Evolutionary conservation across 2,888 invertebrate species (phyloP), one percentile per base, ranked within the genome.

Genomic region (Fissipunctia ypsillon): DNA sequence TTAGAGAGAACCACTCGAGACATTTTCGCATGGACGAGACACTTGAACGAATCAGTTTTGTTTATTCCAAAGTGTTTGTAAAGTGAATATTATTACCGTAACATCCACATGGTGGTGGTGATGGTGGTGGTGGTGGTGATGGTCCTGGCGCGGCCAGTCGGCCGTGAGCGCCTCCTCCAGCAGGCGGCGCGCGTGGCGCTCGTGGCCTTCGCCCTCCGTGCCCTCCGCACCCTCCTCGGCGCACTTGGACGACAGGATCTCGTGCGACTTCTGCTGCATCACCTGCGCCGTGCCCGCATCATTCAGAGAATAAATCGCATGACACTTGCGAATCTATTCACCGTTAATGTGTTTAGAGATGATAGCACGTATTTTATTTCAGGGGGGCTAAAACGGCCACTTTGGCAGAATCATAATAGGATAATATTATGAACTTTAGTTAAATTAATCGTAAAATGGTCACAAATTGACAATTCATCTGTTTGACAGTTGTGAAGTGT

Each of bases 231-330:
- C 89, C 69, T 76, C 88, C 50, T 82, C 90, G 73, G 81, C 90
- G 87, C 94, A 94, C 90, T 95, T 95, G 80, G 93, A 93, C 78
- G 94, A 92, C 35, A 95, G 91, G 87, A 96, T 95, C 91, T 96
- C 96, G 90, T 96, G 95, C 35, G 95, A 95, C 89, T 96, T 96
- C 90, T 96, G 96, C 88, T 96, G 96, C 96, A 96, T 96, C 85
- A 96, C 96, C 95, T 96, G 91, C 22, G 61, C 60, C 76, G 76
- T 72, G 73, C 74, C 79, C 80, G 82, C 80, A 85, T 88, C 85
- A 86, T 80, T 84, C 83, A 87, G 79, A 86, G 78, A 81, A 85
- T 76, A 72, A 68, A 78, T 74, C 48, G 64, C 38, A 60, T 25
- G 14, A 38, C 56, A 68, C 50, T n/a, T 45, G 60, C 45, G 57